Evolutionary conservation across 2,113 vertebrate species (phyloP), one percentile per base, ranked within the genome.

Genomic region (Platichthys stellatus): DNA sequence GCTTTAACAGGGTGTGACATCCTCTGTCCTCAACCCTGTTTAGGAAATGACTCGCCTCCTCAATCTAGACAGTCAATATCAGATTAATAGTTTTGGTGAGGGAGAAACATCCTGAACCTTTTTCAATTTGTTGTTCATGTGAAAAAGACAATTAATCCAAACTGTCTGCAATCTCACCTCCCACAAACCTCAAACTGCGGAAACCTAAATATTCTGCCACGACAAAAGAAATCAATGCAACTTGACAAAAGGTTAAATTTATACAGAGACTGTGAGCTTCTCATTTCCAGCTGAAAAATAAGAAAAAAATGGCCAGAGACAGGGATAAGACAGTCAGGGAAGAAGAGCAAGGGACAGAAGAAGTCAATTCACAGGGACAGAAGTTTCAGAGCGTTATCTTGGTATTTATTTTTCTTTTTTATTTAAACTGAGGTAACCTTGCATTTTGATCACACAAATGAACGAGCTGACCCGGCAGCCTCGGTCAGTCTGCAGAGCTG

Each of bases 391-490:
- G 28, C 54, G 71, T 62, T 71, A 1, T 23, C 2, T 67, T 38
- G 35, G 35, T 10, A 38, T 38, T 38, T 1, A 38, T 38, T 26
- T 28, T 49, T 53, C 3, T 31, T 7, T 31, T 14, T 31, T 31
- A 6, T 31, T 31, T 7, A 7, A 79, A 57, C 43, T 45, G n/a
- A 26, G 4, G 28, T 45, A 56, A 60, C 21, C 9, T 60, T 70
- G 28, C 38, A 45, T 63, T 81, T 76, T 54, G 26, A 83, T 72
- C 69, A 9, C 23, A 49, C 10, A 76, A 77, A 45, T 75, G 28
- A 69, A 69, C 69, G 63, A 38, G 18, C 60, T 66, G 53, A 73
- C 24, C 51, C 5, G 9, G 49, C 63, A 21, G 63, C 35, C 60
- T 63, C 54, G 66, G 67, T 31, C 31, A 6, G 31, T 31, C 5